phyloP scores from a whole-genome alignment of 2,888 invertebrate species.

The Adela reaumurella region DNA sequence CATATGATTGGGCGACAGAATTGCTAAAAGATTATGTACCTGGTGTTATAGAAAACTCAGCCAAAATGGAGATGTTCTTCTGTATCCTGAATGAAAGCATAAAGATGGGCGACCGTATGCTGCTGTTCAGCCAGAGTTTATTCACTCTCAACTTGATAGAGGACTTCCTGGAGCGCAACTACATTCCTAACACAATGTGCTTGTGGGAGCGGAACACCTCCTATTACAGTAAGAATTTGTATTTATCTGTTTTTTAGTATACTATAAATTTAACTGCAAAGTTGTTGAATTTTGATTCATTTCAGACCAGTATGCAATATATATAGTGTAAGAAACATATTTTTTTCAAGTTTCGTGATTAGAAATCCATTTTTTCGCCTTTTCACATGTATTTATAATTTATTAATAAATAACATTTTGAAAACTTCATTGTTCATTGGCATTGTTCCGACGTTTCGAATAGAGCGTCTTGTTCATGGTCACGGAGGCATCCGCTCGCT shows the following conservation, averaged over 20 bases:
- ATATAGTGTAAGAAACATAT: too few relatives aligned
- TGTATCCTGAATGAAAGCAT: constrained; percentile 88
- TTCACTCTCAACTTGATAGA: constrained; percentile 94
- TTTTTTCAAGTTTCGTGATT: too few relatives aligned
- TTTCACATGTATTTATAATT: too few relatives aligned
- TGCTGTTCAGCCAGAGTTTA: constrained; percentile 95
- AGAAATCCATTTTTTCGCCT: background rate
- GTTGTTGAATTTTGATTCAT: too few relatives aligned
- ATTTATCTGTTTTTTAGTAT: too few relatives aligned
- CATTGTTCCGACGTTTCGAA: too few relatives aligned
- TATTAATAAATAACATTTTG: too few relatives aligned
- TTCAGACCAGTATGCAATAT: too few relatives aligned
- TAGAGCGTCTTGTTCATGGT: too few relatives aligned
- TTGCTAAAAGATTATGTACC: constrained; percentile 81
- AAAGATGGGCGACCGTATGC: constrained; percentile 79
- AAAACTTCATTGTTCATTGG: too few relatives aligned
- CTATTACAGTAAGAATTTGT: constrained; percentile 77
- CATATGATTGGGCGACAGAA: constrained; percentile 86
- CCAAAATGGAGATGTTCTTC: constrained; percentile 93
- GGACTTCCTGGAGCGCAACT: constrained; percentile 78
- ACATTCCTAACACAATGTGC: constrained; percentile 64
- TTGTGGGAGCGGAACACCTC: constrained; percentile 83
- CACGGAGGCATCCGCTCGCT: too few relatives aligned
- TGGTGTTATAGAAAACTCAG: constrained; percentile 88
- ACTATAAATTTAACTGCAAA: too few relatives aligned